Conservation (phyloP, 2,113 vertebrate genomes). For the Ornithorhynchus anatinus region DNA sequence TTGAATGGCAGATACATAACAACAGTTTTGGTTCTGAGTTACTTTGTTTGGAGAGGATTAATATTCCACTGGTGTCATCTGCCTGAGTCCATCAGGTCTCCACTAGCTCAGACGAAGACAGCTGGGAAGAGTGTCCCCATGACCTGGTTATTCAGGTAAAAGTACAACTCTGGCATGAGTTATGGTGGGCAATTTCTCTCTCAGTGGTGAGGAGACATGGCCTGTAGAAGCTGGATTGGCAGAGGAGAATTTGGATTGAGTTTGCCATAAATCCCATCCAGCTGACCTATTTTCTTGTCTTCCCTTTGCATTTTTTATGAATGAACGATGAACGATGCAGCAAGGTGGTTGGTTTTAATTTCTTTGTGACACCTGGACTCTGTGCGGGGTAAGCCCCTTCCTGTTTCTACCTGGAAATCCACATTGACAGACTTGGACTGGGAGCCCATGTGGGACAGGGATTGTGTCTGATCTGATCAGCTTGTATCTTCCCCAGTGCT, state of each 20-base stretch:
- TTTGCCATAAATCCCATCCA: slow-evolving; percentile 10
- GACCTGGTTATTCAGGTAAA: not conserved
- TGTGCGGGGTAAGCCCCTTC: not conserved
- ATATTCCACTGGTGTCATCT: too few relatives aligned
- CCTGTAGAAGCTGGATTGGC: slow-evolving; percentile 1
- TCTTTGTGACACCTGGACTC: slow-evolving; percentile 16
- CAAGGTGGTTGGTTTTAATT: slow-evolving; percentile 38
- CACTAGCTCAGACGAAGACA: too few relatives aligned
- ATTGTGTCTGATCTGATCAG: too few relatives aligned
- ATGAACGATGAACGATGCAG: slow-evolving; percentile 32
- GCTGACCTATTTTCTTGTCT: slow-evolving; percentile 40
- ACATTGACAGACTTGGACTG: not conserved
- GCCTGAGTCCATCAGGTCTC: too few relatives aligned
- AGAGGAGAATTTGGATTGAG: not conserved
- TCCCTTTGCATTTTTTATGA: slow-evolving; percentile 43
- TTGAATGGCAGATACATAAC: too few relatives aligned
- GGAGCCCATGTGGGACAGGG: too few relatives aligned
- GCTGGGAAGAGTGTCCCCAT: too few relatives aligned
- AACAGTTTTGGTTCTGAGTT: too few relatives aligned
- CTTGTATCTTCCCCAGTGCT: too few relatives aligned
- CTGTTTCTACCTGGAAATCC: not conserved
- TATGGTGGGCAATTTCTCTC: not conserved
- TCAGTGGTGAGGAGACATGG: not conserved
- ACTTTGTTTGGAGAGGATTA: too few relatives aligned
- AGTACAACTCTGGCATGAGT: not conserved